A percentile compares a stretch with the other conserved stretches of the same genome.
phyloP scores from a whole-genome alignment of 2,113 vertebrate species.

The Vombatus ursinus region DNA sequence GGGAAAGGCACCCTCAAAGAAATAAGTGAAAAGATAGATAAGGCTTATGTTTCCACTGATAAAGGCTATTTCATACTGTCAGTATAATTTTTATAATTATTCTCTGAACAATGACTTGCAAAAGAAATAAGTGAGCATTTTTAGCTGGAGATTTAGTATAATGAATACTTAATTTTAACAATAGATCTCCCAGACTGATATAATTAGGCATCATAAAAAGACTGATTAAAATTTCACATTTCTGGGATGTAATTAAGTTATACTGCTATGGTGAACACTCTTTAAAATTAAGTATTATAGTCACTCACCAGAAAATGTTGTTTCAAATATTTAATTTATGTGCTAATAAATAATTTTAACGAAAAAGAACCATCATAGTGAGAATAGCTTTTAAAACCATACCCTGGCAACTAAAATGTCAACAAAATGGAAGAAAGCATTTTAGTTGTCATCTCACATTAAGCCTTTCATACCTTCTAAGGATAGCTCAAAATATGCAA shows the following conservation, averaged over 20 bases:
- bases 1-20: background rate
- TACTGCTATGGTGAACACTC: background rate
- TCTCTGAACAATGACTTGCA: background rate
- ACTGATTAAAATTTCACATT: background rate
- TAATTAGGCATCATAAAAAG: background rate
- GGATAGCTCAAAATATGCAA: background rate
- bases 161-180: background rate
- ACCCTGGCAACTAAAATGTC: background rate
- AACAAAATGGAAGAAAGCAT: background rate
- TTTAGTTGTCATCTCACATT: background rate
- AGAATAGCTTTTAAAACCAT: background rate
- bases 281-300: background rate
- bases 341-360: background rate
- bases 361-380: background rate
- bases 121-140: background rate
- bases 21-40: background rate
- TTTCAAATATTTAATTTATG: background rate
- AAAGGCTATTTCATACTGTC: background rate
- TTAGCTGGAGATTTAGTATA: background rate
- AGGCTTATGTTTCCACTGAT: background rate
- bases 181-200: background rate
- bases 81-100: constrained; percentile 1
- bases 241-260: background rate
- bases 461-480: background rate
- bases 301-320: background rate